Conservation (phyloP, 2,888 invertebrate genomes). For the Syritta pipiens region DNA sequence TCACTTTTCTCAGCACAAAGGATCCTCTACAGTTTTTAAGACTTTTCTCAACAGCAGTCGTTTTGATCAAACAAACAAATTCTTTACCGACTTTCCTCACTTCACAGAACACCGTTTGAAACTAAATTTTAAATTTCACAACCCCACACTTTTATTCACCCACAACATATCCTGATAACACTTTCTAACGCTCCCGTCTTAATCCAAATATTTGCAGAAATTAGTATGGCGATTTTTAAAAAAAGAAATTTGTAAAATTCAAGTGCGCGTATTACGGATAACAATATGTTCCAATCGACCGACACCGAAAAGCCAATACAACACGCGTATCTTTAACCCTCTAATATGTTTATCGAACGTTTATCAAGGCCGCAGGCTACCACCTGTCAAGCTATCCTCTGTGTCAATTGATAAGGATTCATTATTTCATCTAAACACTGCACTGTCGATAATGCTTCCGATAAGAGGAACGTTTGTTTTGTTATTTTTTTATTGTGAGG, state of each 20-base stretch:
- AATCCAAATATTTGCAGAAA: constrained; percentile 28
- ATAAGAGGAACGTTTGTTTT: constrained; percentile 26
- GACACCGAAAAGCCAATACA: too few relatives aligned
- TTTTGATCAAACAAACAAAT: too few relatives aligned
- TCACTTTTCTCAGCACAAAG: too few relatives aligned
- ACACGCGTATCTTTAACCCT: constrained; percentile 23
- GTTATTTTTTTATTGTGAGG: too few relatives aligned
- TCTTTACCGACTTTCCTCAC: too few relatives aligned
- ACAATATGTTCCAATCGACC: constrained; percentile 52
- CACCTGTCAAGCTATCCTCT: constrained; percentile 49
- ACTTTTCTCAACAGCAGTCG: too few relatives aligned
- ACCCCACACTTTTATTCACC: too few relatives aligned
- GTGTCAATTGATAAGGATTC: constrained; percentile 49
- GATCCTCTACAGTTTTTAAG: too few relatives aligned
- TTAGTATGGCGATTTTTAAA: background rate
- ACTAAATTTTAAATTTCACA: too few relatives aligned
- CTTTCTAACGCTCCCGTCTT: too few relatives aligned
- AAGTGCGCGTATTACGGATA: constrained; percentile 29
- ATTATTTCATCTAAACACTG: constrained; percentile 3
- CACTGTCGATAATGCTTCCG: constrained; percentile 26
- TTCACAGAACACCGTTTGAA: too few relatives aligned
- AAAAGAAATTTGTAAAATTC: too few relatives aligned
- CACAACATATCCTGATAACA: constrained; percentile 9
- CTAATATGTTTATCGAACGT: constrained; percentile 39
- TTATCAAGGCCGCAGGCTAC: constrained; percentile 7